These are phyloP conservation scores for Psilanteris sp. DNA, from an alignment of 1,140 invertebrate genomes.

Conservation along the genomic window DNA sequence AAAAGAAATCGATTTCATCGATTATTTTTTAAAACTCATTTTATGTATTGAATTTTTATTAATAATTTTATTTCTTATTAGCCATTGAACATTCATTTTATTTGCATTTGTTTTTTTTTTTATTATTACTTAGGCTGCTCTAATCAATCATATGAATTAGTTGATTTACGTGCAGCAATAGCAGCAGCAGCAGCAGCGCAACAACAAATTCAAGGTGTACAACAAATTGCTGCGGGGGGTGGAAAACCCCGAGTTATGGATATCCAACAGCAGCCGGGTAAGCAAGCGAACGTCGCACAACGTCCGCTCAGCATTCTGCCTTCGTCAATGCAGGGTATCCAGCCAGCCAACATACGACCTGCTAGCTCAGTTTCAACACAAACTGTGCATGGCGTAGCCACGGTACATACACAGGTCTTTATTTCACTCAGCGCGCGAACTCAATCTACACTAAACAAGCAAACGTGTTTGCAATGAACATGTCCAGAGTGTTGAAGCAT, in stretches of 20 bases:
- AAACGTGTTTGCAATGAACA: neutral
- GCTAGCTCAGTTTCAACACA: constrained; percentile 89
- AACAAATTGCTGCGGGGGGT: constrained; percentile 73
- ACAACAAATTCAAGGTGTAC: constrained; percentile 80
- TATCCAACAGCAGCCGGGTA: constrained; percentile 79
- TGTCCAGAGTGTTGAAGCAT: neutral
- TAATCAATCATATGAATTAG: constrained; percentile 10
- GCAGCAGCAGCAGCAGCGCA: constrained; percentile 75
- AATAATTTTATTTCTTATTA: no score
- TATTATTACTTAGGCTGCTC: no score
- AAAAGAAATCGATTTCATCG: no score
- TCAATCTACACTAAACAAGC: neutral
- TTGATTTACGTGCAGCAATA: no score
- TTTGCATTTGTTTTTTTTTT: constrained; percentile 17
- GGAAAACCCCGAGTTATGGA: constrained; percentile 80
- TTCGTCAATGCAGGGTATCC: constrained; percentile 79
- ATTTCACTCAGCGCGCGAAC: constrained; percentile 10
- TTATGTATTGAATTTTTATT: no score
- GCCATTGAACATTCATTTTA: no score
- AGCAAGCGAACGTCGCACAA: constrained; percentile 80
- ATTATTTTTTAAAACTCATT: no score
- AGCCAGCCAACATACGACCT: constrained; percentile 83
- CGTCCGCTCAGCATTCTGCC: constrained; percentile 84
- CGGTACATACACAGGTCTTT: constrained; percentile 77
- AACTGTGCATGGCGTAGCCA: constrained; percentile 84